Base-by-base conservation (phyloP, 53 echinoderm and acorn worm genomes). In the Astropecten irregularis region DNA sequence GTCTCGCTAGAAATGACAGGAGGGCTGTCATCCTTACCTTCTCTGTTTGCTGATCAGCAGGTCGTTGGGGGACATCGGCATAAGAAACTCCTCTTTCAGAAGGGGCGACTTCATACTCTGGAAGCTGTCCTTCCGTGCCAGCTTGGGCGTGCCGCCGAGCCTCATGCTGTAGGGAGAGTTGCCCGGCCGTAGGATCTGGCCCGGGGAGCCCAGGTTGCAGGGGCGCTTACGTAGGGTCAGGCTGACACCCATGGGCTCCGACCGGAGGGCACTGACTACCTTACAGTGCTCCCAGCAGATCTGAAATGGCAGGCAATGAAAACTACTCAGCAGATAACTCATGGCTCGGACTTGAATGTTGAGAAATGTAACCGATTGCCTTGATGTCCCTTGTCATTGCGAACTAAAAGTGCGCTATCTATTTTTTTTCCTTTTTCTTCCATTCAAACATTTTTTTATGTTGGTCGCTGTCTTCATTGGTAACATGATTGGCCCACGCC, bases 261-360 rank as follows among this genome's bases (percentile, higher is more conserved):
- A 68, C 55, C 54, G 94, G 10, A 96, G 85, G 46, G 94, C 85
- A 13, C 85, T 87, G 29, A 96, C 89, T 10, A 96, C 87, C 40
- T 93, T 91, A 48, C 87, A 89, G 73, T 93, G 97, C 35, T 92
- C 87, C 97, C 97, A 96, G 47, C 91, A 90, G 76, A 96, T 89
- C 97, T 96, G 67, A 15, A 49, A 32, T 0, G n/a, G 6, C 42
- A 6, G 42, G n/a, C n/a, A n/a, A n/a, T n/a, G 66, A 11, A 59
- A 39, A 11, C n/a, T 9, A 76, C 48, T 5, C 25, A 9, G 25
- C 10, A 23, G 14, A n/a, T n/a, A n/a, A n/a, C n/a, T n/a, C n/a
- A n/a, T n/a, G n/a, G n/a, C n/a, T n/a, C n/a, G n/a, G n/a, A n/a
- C n/a, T n/a, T n/a, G n/a, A n/a, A n/a, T n/a, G n/a, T n/a, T n/a